Evolutionary conservation across 2,797 vertebrate species (phyloP).

Genomic region (Parauchenoglanis punctatus): DNA sequence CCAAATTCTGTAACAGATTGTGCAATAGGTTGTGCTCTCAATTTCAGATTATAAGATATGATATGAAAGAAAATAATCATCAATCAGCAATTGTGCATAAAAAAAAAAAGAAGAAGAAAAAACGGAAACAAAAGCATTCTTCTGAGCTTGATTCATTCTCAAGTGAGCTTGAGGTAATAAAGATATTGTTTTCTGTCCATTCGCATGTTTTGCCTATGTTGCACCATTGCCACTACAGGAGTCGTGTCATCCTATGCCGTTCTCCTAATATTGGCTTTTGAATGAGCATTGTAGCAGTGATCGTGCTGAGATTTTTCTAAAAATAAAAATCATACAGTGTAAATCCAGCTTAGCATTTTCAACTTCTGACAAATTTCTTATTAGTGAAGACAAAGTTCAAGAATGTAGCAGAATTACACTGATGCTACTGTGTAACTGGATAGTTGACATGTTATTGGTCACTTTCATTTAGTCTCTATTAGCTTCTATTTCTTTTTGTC

Average conservation of each 20-base stretch:
- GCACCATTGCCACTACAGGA: neutral
- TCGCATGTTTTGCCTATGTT: neutral
- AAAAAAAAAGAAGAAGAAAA: neutral
- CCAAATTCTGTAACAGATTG: neutral
- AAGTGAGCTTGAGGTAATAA: neutral
- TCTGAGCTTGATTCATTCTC: neutral
- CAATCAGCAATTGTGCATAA: neutral
- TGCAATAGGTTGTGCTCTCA: neutral
- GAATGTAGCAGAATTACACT: neutral
- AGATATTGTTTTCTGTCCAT: neutral
- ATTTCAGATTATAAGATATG: neutral
- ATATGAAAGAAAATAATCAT: neutral
- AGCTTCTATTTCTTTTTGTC: neutral
- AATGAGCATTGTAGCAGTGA: neutral
- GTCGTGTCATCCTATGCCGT: neutral
- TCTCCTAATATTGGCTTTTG: neutral
- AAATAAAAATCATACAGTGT: neutral
- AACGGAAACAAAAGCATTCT: neutral
- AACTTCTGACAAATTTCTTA: neutral
- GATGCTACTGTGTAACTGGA: neutral
- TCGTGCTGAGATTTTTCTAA: neutral
- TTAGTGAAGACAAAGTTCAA: neutral
- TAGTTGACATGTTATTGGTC: neutral
- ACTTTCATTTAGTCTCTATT: neutral
- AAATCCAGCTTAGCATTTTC: neutral